Evolutionary conservation across 2,113 vertebrate species (phyloP).

Genomic region (Lethenteron reissneri): DNA sequence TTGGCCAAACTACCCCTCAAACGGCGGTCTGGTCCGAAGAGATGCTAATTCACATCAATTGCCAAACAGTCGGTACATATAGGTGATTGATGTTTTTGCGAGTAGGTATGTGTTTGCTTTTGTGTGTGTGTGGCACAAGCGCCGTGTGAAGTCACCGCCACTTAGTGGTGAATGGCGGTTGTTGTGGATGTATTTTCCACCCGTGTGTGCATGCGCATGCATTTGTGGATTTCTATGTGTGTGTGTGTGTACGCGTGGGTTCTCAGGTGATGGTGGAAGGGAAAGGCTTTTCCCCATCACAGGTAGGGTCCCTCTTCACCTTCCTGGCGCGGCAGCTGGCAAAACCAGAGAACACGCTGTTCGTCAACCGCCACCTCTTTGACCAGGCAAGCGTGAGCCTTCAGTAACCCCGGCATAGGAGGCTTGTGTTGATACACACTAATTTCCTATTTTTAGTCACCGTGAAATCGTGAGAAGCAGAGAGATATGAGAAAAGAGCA

Average conservation of each 20-base stretch:
- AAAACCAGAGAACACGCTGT: constrained; percentile 85
- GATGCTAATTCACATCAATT: too few species aligned
- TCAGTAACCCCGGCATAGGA: too few species aligned
- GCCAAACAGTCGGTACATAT: too few species aligned
- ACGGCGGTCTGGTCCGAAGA: too few species aligned
- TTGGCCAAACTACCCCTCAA: too few species aligned
- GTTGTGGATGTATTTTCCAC: too few species aligned
- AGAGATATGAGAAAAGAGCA: too few species aligned
- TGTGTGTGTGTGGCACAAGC: not conserved
- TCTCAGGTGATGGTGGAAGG: constrained; percentile 90
- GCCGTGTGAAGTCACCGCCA: too few species aligned
- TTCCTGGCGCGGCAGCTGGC: constrained; percentile 83
- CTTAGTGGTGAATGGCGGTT: too few species aligned
- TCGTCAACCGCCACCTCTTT: constrained; percentile 90
- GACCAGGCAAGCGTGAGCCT: constrained; percentile 42
- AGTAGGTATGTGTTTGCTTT: not conserved
- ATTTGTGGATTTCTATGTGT: not conserved
- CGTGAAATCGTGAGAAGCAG: too few species aligned
- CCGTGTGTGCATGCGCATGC: not conserved
- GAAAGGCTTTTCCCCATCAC: constrained; percentile 79
- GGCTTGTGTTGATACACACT: too few species aligned
- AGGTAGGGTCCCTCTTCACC: constrained; percentile 88
- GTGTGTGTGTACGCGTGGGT: not conserved
- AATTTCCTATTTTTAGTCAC: too few species aligned
- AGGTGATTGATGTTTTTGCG: not conserved